These are phyloP conservation scores for Drosophila busckii DNA, from an alignment of 1,140 invertebrate genomes.

Conservation along the genomic window DNA sequence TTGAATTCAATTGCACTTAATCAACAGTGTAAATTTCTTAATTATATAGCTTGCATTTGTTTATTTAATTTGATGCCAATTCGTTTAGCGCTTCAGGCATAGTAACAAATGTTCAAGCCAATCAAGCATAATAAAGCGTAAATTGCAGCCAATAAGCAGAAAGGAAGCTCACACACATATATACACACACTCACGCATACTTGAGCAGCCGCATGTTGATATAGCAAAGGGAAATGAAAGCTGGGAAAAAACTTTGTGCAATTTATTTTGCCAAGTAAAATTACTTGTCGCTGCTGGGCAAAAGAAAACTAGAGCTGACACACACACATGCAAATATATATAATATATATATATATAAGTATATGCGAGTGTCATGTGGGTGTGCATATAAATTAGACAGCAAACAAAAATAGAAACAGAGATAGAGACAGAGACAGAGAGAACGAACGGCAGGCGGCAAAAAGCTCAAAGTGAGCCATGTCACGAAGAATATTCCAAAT, in stretches of 20 bases:
- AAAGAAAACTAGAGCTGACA: constrained; percentile 23
- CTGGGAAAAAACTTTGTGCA: constrained; percentile 60
- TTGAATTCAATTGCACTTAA: too few species aligned
- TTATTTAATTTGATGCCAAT: too few species aligned
- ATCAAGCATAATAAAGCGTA: constrained; percentile 44
- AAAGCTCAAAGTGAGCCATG: constrained; percentile 67
- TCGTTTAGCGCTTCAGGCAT: too few species aligned
- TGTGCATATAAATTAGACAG: constrained; percentile 50
- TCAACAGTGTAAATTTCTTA: too few species aligned
- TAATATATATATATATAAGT: constrained; percentile 2
- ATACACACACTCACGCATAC: constrained; percentile 1
- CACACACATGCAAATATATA: constrained; percentile 14
- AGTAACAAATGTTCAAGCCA: too few species aligned
- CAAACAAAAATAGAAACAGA: too few species aligned
- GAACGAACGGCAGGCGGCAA: constrained; percentile 29
- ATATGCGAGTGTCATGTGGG: constrained; percentile 3
- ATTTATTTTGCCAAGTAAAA: constrained; percentile 77
- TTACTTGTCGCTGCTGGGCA: constrained; percentile 70
- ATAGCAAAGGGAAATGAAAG: constrained; percentile 26
- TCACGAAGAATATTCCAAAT: constrained; percentile 78
- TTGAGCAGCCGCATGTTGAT: constrained; percentile 2
- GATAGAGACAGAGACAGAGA: too few species aligned
- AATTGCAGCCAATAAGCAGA: constrained; percentile 57
- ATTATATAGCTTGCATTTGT: too few species aligned
- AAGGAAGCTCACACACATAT: constrained; percentile 6